A percentile compares a stretch with the other conserved stretches of the same genome.
phyloP scores from a whole-genome alignment of 2,797 vertebrate genomes.

The Acanthurus tractus region DNA sequence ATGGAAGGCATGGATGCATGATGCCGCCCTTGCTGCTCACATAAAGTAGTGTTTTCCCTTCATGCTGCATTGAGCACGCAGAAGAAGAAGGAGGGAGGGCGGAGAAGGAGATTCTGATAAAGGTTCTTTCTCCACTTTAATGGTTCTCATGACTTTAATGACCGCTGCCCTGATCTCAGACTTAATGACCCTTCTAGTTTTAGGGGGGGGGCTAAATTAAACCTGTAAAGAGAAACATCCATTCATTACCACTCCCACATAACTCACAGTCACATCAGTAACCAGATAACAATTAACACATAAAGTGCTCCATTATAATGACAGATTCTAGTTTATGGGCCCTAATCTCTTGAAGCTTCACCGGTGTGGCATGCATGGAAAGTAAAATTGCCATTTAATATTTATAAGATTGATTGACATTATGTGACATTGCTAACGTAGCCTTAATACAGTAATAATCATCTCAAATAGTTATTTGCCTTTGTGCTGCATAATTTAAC shows the following conservation, averaged over 20 bases:
- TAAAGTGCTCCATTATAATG: constrained; percentile 68
- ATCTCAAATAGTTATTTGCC: not conserved
- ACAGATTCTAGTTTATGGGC: constrained; percentile 69
- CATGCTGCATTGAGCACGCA: constrained; percentile 72
- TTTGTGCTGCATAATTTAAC: not conserved
- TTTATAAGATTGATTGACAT: constrained; percentile 29
- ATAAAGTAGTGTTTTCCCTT: constrained; percentile 77
- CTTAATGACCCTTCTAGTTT: constrained; percentile 84
- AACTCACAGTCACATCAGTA: constrained; percentile 73
- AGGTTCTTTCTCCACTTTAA: constrained; percentile 74
- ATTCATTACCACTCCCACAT: constrained; percentile 71
- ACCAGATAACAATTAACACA: constrained; percentile 77
- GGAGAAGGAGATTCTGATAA: constrained; percentile 65
- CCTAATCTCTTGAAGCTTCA: constrained; percentile 52
- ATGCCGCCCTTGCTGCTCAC: constrained; percentile 74
- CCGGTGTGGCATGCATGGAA: constrained; percentile 47
- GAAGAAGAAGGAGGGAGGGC: constrained; percentile 44
- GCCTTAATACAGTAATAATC: constrained; percentile 13
- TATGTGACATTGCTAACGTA: not conserved
- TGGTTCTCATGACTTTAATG: constrained; percentile 82
- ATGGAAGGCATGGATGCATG: constrained; percentile 73
- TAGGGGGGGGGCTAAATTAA: constrained; percentile 80
- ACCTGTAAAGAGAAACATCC: constrained; percentile 84
- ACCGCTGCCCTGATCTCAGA: constrained; percentile 78
- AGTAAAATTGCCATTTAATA: constrained; percentile 50